Conservation (phyloP, 2,888 invertebrate species). For the Orthonevra nobilis region DNA sequence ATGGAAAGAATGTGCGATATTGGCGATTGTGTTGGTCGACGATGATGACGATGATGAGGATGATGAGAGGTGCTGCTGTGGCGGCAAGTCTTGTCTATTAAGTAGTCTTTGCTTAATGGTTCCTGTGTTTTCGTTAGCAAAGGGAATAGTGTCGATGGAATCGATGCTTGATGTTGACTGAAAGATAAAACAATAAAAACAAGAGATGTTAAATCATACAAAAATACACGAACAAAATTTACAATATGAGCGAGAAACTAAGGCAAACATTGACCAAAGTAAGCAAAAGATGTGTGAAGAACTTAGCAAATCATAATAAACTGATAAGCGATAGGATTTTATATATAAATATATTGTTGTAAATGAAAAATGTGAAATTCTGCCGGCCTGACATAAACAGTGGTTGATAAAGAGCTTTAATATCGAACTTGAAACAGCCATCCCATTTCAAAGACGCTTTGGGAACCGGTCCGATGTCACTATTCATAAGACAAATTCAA, state of each 20-base stretch:
- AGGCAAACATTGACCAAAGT: conserved; percentile 9
- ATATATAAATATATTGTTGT: too few species aligned
- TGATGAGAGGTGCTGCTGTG: conserved; percentile 78
- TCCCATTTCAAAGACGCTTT: too few species aligned
- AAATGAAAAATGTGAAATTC: too few species aligned
- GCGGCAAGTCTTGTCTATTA: conserved; percentile 80
- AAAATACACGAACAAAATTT: conserved; percentile 2
- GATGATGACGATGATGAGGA: conserved; percentile 80
- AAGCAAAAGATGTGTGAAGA: conserved; percentile 18
- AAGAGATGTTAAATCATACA: conserved; percentile 86
- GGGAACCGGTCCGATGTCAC: too few species aligned
- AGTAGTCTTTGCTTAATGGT: conserved; percentile 94
- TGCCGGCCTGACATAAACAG: too few species aligned
- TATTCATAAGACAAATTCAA: too few species aligned
- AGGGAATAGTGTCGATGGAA: conserved; percentile 94
- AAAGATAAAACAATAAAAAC: conserved; percentile 77
- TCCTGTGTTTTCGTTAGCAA: conserved; percentile 99
- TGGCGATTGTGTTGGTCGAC: conserved; percentile 79
- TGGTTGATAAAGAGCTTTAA: too few species aligned
- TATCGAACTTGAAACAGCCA: too few species aligned
- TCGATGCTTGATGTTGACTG: conserved; percentile 97
- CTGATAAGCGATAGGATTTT: too few species aligned
- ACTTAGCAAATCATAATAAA: too few species aligned
- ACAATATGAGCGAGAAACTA: conserved; percentile 9
- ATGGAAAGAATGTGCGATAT: conserved; percentile 79